A percentile compares a stretch with the other conserved stretches of the same genome.
Conservation (phyloP, 2,797 vertebrate species). For the Xenops minutus region DNA sequence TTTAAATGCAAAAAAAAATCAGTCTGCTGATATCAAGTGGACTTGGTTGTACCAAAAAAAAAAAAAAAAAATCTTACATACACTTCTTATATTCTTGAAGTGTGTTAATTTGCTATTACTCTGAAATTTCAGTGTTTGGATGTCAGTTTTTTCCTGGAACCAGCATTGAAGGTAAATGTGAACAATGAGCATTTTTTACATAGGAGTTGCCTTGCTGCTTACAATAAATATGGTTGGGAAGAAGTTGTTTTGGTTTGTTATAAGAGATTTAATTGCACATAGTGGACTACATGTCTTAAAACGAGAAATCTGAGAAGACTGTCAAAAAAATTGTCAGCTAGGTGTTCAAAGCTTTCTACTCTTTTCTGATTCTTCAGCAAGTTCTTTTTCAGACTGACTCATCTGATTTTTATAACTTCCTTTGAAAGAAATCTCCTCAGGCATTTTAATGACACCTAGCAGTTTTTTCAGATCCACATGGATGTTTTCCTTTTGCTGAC, state of each 20-base stretch:
- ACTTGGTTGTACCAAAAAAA: background rate
- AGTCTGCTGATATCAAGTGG: background rate
- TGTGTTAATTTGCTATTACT: background rate
- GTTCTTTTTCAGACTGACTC: background rate
- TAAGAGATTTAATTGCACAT: background rate
- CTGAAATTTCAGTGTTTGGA: background rate
- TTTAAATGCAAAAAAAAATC: background rate
- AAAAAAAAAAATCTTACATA: background rate
- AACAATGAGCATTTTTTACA: background rate
- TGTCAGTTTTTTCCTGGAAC: background rate
- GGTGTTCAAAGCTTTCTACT: background rate
- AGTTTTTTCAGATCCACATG: background rate
- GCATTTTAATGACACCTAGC: background rate
- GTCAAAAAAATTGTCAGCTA: background rate
- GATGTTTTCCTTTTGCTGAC: background rate
- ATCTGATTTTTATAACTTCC: background rate
- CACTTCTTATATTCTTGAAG: background rate
- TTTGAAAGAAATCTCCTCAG: background rate
- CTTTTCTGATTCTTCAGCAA: background rate
- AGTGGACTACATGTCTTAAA: background rate
- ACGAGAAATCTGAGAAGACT: background rate
- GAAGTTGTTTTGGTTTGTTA: background rate
- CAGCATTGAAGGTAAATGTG: background rate
- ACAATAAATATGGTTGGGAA: background rate
- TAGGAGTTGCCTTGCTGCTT: background rate